Percentiles rank a stretch among this genome's conserved stretches.
Evolutionary conservation across 1,140 invertebrate genomes (phyloP).

Genomic region (Cephus cinctus): DNA sequence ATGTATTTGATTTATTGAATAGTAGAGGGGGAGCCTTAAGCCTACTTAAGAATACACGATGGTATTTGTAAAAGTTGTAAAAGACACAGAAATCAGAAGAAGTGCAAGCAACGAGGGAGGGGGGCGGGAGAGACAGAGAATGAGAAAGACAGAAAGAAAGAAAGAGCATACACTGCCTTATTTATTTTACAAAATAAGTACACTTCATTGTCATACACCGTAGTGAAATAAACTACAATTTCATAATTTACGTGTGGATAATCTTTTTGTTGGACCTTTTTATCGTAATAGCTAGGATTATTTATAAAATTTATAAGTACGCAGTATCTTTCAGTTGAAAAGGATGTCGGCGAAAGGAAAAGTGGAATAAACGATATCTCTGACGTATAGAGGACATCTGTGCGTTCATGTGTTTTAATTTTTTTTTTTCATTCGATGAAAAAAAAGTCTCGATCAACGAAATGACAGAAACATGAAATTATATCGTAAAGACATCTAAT

Average conservation of each 20-base stretch:
- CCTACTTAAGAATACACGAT: constrained; percentile 1
- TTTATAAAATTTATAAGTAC: no score
- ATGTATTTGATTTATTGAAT: no score
- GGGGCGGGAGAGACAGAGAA: constrained; percentile 23
- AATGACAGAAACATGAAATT: constrained; percentile 42
- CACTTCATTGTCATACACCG: constrained; percentile 44
- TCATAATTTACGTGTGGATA: constrained; percentile 20
- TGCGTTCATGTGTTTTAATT: constrained; percentile 8
- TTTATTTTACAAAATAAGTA: constrained; percentile 49
- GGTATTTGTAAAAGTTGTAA: constrained; percentile 7
- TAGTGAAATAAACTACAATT: constrained; percentile 42
- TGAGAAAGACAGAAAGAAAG: neutral
- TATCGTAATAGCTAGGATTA: no score
- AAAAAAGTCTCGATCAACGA: constrained; percentile 10
- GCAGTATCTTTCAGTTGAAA: no score
- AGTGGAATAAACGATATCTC: no score
- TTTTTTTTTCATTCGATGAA: constrained; percentile 19
- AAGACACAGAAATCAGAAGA: no score
- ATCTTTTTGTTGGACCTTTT: constrained; percentile 21
- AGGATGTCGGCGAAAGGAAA: no score
- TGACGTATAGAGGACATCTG: constrained; percentile 11
- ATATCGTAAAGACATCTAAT: constrained; percentile 17
- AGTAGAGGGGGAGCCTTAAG: neutral
- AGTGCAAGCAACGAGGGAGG: no score
- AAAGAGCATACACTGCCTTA: constrained; percentile 48